Evolutionary conservation across 2,888 invertebrate species (phyloP).

Genomic region (Mimumesa dahlbomi): DNA sequence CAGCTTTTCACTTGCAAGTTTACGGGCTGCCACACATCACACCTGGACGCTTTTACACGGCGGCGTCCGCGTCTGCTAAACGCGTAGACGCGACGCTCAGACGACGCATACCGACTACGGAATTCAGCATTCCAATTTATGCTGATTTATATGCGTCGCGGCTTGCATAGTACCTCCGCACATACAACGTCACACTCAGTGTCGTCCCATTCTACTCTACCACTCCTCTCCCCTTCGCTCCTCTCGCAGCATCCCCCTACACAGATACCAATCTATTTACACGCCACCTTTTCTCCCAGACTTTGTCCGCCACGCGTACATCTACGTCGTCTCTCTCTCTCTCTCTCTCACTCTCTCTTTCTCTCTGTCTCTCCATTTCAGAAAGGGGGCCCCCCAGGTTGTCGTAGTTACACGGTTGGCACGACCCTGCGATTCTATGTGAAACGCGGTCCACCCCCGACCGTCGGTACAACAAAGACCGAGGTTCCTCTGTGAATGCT

Average conservation of each 20-base stretch:
- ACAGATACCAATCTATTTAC: conserved; percentile 22
- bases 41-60: no score
- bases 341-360: neutral
- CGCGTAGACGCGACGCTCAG: conserved; percentile 39
- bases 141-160: conserved; percentile 77
- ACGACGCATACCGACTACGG: conserved; percentile 73
- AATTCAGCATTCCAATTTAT: conserved; percentile 76
- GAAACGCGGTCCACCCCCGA: conserved; percentile 13
- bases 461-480: conserved; percentile 46
- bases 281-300: conserved; percentile 15
- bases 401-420: conserved; percentile 32
- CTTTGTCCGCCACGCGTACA: neutral
- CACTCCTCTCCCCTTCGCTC: neutral
- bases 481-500: conserved; percentile 50
- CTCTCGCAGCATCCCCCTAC: neutral
- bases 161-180: conserved; percentile 49
- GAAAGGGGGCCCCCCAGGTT: no score
- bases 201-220: conserved; percentile 7
- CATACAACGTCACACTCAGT: conserved; percentile 36
- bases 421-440: conserved; percentile 32
- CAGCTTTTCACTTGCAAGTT: no score
- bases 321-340: neutral
- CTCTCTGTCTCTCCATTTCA: neutral
- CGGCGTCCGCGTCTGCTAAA: conserved; percentile 41
- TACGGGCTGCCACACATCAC: neutral